These are phyloP conservation scores for Epirrhoe alternata DNA, from an alignment of 2,888 invertebrate species.

Conservation along the genomic window DNA sequence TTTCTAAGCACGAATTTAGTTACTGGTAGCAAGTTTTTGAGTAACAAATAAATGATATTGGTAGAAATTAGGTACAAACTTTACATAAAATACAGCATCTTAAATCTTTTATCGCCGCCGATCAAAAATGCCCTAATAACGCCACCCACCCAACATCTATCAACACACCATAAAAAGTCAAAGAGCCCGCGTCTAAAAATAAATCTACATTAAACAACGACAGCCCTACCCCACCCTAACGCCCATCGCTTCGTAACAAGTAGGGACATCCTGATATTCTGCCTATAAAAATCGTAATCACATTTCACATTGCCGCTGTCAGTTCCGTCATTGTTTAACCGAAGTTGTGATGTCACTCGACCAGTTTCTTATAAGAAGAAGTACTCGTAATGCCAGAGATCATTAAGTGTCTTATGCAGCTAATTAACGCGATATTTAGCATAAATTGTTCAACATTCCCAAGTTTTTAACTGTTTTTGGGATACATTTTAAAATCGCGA, in stretches of 20 bases:
- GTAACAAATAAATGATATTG: no score
- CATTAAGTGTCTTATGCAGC: no score
- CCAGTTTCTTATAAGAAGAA: no score
- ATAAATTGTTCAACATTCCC: no score
- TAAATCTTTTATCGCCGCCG: constrained; percentile 3
- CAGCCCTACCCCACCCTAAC: constrained; percentile 49
- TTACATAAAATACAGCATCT: neutral
- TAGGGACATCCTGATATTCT: constrained; percentile 54
- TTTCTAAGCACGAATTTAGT: no score
- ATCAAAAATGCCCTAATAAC: constrained; percentile 13
- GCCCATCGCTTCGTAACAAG: constrained; percentile 52
- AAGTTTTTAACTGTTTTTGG: no score
- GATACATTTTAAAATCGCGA: no score
- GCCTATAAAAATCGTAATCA: constrained; percentile 46
- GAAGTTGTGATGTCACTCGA: no score
- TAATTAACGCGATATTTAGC: no score
- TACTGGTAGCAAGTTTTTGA: no score
- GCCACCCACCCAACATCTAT: constrained; percentile 20
- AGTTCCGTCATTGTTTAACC: constrained; percentile 4
- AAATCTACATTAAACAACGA: constrained; percentile 19
- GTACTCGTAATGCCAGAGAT: no score
- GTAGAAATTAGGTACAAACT: no score
- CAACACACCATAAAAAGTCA: constrained; percentile 27
- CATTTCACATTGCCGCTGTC: constrained; percentile 34
- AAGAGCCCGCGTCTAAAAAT: constrained; percentile 23